Percentiles rank a stretch among this genome's conserved stretches.
These are phyloP conservation scores for Melopsittacus undulatus DNA, from an alignment of 2,797 vertebrate genomes.

Conservation along the genomic window DNA sequence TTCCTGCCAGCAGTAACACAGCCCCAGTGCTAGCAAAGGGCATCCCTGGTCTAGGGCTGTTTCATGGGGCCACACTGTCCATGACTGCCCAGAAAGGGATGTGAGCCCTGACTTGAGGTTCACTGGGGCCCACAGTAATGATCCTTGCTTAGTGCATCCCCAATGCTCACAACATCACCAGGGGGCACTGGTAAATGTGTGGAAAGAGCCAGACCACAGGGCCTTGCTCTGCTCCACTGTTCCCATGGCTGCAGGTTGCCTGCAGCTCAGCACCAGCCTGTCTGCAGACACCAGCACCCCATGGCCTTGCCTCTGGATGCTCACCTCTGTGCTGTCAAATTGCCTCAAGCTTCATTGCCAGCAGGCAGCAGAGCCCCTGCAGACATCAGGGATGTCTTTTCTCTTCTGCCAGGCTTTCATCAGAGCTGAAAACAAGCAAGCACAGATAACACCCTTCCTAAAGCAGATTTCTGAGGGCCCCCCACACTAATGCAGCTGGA, in stretches of 20 bases:
- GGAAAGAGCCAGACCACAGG: neutral
- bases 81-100: neutral
- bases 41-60: neutral
- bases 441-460: neutral
- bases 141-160: neutral
- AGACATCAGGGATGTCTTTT: neutral
- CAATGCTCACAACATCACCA: rapidly evolving
- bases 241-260: neutral
- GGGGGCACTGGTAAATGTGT: neutral
- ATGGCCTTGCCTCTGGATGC: neutral
- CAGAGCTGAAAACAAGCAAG: neutral
- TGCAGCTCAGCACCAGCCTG: neutral
- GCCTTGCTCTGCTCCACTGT: neutral
- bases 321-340: neutral
- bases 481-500: neutral
- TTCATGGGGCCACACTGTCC: neutral
- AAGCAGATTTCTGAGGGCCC: neutral
- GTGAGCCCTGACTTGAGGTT: neutral
- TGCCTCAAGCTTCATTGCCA: neutral
- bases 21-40: neutral
- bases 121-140: rapidly evolving
- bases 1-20: neutral
- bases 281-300: neutral
- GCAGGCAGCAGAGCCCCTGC: neutral
- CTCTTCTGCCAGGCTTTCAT: neutral